These are phyloP conservation scores for Limnodromus scolopaceus DNA, from an alignment of 2,797 vertebrate species.

Conservation along the genomic window DNA sequence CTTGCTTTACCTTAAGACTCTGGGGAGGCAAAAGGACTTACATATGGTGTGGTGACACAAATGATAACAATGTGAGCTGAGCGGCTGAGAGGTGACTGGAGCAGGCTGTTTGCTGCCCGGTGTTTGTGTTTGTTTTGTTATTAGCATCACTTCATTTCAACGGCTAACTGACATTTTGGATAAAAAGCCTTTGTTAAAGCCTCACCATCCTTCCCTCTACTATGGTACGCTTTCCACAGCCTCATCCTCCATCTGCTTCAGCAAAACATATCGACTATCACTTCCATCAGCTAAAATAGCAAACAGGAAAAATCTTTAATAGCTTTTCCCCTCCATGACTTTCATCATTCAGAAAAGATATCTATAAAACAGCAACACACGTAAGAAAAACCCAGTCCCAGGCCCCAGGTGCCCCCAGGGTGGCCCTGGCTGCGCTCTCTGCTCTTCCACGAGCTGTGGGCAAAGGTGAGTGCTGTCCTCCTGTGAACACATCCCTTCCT, in stretches of 20 bases:
- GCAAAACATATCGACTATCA: not conserved
- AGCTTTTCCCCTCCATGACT: not conserved
- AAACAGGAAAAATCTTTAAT: conserved; percentile 3
- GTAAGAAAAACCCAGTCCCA: not conserved
- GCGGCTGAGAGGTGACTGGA: not conserved
- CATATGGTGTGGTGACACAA: not conserved
- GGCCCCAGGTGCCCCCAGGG: not conserved
- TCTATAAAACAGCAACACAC: not conserved
- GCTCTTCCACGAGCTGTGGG: rapidly evolving
- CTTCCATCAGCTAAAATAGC: conserved; percentile 23
- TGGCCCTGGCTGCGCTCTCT: not conserved
- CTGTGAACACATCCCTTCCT: not conserved
- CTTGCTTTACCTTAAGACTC: not conserved
- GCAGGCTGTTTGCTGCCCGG: not conserved
- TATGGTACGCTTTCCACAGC: not conserved
- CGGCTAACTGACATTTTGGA: not conserved
- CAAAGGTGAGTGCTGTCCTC: rapidly evolving
- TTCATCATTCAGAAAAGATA: not conserved
- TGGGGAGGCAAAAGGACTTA: not conserved
- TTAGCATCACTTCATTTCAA: not conserved
- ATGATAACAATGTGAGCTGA: not conserved
- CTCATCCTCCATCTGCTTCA: not conserved
- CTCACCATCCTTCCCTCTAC: not conserved
- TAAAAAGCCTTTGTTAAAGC: not conserved
- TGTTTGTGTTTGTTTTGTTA: conserved; percentile 2